These are phyloP conservation scores for Darevskia nairensis DNA, from an alignment of 2,797 vertebrate species.

Conservation along the genomic window DNA sequence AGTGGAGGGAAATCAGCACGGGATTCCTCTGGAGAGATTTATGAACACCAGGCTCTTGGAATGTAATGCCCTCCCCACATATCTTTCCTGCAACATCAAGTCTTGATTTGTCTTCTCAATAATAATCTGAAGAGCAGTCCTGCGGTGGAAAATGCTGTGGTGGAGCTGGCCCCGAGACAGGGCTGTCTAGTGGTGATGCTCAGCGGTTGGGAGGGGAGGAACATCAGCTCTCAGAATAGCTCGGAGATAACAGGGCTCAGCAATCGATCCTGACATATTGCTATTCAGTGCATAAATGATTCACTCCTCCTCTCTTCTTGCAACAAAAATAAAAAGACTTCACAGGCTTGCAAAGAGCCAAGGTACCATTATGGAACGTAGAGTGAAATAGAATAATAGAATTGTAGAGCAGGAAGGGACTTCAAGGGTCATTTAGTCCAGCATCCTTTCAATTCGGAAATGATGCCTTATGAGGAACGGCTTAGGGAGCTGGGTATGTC, in stretches of 20 bases:
- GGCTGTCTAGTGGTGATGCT: slow-evolving; percentile 14
- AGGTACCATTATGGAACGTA: neutral
- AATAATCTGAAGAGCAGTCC: neutral
- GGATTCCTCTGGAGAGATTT: neutral
- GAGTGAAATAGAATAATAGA: too few species aligned
- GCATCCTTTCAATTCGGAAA: too few species aligned
- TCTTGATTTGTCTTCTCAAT: neutral
- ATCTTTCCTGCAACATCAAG: neutral
- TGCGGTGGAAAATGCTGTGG: neutral
- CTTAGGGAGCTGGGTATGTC: too few species aligned
- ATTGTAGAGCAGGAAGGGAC: too few species aligned
- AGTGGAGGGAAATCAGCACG: neutral
- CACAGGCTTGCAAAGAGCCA: neutral
- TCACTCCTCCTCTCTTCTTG: slow-evolving; percentile 20
- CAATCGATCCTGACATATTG: slow-evolving; percentile 18
- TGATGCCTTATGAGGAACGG: too few species aligned
- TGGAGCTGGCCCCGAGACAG: neutral
- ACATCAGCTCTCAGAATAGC: neutral
- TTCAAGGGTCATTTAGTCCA: too few species aligned
- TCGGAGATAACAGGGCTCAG: slow-evolving; percentile 27
- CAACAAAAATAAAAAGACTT: slow-evolving; percentile 18
- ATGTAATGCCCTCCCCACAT: neutral
- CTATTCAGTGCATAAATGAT: slow-evolving; percentile 20
- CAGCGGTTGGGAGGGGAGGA: neutral
- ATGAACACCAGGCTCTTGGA: neutral